Conservation (phyloP, 92 coral and sea anemone genomes). For the Phymanthus crucifer region DNA sequence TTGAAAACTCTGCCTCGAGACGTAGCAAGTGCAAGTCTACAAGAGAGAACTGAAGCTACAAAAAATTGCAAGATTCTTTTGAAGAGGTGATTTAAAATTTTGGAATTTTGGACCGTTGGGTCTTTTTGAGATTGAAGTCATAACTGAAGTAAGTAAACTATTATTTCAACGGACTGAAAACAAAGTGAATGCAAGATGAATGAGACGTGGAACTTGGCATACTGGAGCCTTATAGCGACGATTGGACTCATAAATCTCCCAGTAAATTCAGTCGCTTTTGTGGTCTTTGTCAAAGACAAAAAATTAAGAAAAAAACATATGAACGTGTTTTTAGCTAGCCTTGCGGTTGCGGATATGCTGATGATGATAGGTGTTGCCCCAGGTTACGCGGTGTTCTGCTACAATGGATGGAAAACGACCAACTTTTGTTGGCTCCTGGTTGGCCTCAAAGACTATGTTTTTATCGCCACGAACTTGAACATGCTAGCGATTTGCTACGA, state of each 20-base stretch:
- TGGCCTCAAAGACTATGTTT: slow-evolving; percentile 44
- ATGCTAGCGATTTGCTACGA: slow-evolving; percentile 67
- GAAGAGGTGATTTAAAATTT: too few relatives aligned
- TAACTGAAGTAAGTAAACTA: too few relatives aligned
- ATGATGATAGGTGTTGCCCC: slow-evolving; percentile 62
- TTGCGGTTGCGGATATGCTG: slow-evolving; percentile 59
- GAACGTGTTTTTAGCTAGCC: slow-evolving; percentile 64
- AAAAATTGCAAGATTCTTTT: too few relatives aligned
- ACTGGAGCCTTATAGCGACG: slow-evolving; percentile 25
- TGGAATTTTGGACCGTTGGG: too few relatives aligned
- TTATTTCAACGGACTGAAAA: background rate
- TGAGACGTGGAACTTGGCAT: background rate
- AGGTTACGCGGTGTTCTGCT: slow-evolving; percentile 51
- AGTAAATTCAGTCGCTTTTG: slow-evolving; percentile 32
- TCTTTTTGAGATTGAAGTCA: too few relatives aligned
- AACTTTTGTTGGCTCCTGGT: slow-evolving; percentile 7
- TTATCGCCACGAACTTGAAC: slow-evolving; percentile 56
- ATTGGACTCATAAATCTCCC: slow-evolving; percentile 25
- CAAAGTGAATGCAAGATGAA: background rate
- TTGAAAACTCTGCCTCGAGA: too few relatives aligned
- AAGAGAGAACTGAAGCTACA: too few relatives aligned
- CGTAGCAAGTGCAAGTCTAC: too few relatives aligned
- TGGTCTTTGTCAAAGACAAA: slow-evolving; percentile 40
- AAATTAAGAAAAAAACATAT: slow-evolving; percentile 48
- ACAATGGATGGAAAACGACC: slow-evolving; percentile 41